Percentiles rank a stretch among this genome's conserved stretches.
These are phyloP conservation scores for Euzetes globulus DNA, from an alignment of 2,888 invertebrate genomes.

Conservation along the genomic window DNA sequence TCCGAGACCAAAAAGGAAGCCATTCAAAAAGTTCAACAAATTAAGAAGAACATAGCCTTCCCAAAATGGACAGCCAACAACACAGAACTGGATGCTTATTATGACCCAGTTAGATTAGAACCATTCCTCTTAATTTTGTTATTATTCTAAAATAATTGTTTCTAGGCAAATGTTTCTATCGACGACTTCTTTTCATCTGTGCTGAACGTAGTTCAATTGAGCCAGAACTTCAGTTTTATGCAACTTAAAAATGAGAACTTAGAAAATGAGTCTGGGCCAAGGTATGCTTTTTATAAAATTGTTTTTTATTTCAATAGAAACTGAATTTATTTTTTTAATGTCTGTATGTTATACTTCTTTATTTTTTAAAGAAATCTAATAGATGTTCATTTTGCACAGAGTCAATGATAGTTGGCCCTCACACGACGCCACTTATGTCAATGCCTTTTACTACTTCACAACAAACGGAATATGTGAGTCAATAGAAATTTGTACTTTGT, in stretches of 20 bases:
- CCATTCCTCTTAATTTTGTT: conserved; percentile 35
- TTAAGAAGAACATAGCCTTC: conserved; percentile 51
- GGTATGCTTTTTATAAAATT: too few species aligned
- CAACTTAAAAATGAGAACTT: not conserved
- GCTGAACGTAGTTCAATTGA: not conserved
- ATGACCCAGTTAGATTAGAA: conserved; percentile 46
- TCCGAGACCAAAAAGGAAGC: conserved; percentile 49
- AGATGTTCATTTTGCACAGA: not conserved
- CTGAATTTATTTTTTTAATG: too few species aligned
- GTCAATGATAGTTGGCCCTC: conserved; percentile 46
- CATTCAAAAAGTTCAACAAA: conserved; percentile 50
- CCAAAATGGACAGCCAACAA: conserved; percentile 49
- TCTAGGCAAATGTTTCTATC: not conserved
- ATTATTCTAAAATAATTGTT: conserved; percentile 1
- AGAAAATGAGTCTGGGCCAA: too few species aligned
- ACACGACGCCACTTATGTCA: conserved; percentile 47
- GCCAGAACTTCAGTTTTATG: not conserved
- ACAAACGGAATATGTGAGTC: conserved; percentile 38
- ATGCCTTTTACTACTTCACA: conserved; percentile 50
- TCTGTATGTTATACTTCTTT: too few species aligned
- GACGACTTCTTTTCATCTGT: conserved; percentile 20
- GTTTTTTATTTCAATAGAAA: too few species aligned
- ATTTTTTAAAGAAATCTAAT: not conserved
- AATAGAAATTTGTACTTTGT: not conserved
- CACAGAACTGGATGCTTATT: conserved; percentile 46